Evolutionary conservation across 2,888 invertebrate species (phyloP).

Genomic region (Cyclophora punctaria): DNA sequence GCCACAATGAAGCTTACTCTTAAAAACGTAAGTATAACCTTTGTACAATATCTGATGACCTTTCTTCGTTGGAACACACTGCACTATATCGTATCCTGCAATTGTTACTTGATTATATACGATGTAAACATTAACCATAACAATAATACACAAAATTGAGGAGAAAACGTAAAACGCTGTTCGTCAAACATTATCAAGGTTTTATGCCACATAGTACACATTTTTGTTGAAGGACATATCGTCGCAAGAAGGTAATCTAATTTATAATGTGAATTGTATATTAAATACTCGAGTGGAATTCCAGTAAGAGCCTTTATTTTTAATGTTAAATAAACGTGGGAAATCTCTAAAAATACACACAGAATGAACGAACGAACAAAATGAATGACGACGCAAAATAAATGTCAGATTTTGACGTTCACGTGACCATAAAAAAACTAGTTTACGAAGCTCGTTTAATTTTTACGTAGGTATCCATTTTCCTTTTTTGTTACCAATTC

Average conservation of each 20-base stretch:
- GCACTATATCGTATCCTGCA: constrained; percentile 63
- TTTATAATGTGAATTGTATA: neutral
- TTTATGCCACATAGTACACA: constrained; percentile 14
- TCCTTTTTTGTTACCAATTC: too few relatives aligned
- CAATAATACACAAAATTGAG: constrained; percentile 1
- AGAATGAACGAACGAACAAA: constrained; percentile 19
- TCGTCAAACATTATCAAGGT: constrained; percentile 9
- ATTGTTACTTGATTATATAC: constrained; percentile 23
- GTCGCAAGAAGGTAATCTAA: too few relatives aligned
- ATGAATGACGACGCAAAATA: constrained; percentile 29
- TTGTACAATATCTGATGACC: constrained; percentile 64
- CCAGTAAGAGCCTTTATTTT: neutral
- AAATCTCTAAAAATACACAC: constrained; percentile 34
- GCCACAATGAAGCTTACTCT: constrained; percentile 61
- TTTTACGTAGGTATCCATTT: too few relatives aligned
- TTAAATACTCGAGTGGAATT: too few relatives aligned
- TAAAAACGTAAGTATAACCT: constrained; percentile 65
- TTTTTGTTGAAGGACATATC: constrained; percentile 1
- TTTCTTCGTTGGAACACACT: constrained; percentile 64
- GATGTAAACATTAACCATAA: constrained; percentile 15
- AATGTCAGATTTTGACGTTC: constrained; percentile 11
- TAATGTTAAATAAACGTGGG: constrained; percentile 32
- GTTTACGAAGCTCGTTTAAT: too few relatives aligned
- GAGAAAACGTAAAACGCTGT: constrained; percentile 6
- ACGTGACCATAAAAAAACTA: constrained; percentile 5